Evolutionary conservation across 2,113 vertebrate genomes (phyloP).

Genomic region (Platichthys stellatus): DNA sequence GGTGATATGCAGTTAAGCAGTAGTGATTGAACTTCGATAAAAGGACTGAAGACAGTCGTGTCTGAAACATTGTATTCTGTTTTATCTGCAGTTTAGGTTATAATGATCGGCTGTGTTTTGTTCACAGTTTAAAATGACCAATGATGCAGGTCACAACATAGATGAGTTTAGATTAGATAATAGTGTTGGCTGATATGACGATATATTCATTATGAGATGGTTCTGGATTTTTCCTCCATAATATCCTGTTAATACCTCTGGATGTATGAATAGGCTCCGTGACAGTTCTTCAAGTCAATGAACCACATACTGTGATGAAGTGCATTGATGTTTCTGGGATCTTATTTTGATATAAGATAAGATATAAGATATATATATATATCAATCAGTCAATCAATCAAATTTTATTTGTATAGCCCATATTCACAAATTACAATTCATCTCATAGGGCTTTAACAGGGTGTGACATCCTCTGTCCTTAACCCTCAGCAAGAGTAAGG

Average conservation of each 20-base stretch:
- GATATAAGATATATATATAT: no score
- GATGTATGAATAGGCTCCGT: background rate
- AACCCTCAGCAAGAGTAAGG: no score
- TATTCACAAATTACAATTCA: no score
- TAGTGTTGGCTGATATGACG: background rate
- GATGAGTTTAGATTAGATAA: background rate
- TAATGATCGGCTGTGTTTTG: background rate
- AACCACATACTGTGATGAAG: background rate
- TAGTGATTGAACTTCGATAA: background rate
- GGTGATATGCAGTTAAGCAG: slow-evolving; percentile 15
- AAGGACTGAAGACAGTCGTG: slow-evolving; percentile 3
- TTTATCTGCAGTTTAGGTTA: background rate
- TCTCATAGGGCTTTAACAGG: no score
- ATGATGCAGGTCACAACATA: background rate
- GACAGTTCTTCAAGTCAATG: background rate
- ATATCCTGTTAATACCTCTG: background rate
- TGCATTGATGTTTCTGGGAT: background rate
- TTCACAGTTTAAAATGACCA: no score
- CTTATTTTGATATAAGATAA: no score
- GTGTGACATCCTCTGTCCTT: no score
- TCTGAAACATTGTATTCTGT: background rate
- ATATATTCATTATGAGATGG: no score
- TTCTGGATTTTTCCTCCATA: background rate
- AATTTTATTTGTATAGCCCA: no score
- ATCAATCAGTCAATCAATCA: no score